Evolutionary conservation across 1,140 invertebrate species (phyloP), one percentile per base, ranked within the genome.

Genomic region (Proales similis): DNA sequence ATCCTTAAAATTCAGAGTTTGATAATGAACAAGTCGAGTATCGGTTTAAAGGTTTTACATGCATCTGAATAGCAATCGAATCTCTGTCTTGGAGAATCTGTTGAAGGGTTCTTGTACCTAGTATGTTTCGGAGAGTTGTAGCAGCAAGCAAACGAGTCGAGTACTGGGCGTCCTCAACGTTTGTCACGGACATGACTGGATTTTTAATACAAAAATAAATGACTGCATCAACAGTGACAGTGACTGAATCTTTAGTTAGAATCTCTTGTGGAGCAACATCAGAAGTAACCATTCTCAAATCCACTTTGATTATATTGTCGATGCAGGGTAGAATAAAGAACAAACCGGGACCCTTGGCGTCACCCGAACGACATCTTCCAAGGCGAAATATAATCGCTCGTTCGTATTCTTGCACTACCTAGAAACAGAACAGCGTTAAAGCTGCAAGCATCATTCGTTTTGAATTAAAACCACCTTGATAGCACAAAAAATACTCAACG

Each of bases 221-320:
- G 17, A 66, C 65, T 29, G 66, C 66, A 47, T 66, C 53, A 6
- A 66, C 66, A 19, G 39, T 48, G 1, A 66, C 57, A 27, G 66
- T 65, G 4, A 67, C 66, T 12, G 64, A 65, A 48, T 67, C 66
- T 53, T 57, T 67, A 4, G 66, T 66, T 32, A 67, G 36, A 30
- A 67, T 65, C 38, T 67, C 66, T 42, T 67, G 66, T 0, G 48
- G 48, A 38, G 66, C 64, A 19, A 67, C 65, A 57, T 67, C 65
- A 46, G 64, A 63, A 19, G 60, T 65, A 32, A 64, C 20, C 12
- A 51, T 64, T 14, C 51, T 57, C 0, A 66, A 30, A 51, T 67
- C 63, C 9, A 67, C 65, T 14, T 46, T 33, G 26, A 29, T 12
- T 29, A 22, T 29, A 17, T 7, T 63, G 30, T 66, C 64, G 19